Conservation (phyloP, 1,140 invertebrate species). For the Calosoma granatense region DNA sequence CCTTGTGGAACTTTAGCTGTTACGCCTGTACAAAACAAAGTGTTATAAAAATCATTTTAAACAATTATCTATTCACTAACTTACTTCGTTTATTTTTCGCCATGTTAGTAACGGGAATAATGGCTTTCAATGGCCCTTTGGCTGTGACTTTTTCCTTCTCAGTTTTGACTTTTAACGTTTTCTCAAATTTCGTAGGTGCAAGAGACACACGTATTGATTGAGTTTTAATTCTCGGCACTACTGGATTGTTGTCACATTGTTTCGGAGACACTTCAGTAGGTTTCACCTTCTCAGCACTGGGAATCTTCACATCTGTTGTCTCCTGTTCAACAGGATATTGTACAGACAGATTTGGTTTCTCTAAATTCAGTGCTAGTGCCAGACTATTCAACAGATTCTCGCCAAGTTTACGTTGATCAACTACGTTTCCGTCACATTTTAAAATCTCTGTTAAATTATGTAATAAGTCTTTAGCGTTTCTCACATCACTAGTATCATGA, state of each 20-base stretch:
- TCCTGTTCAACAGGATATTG: not conserved
- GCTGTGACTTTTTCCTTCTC: not conserved
- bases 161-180: not conserved
- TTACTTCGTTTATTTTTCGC: not conserved
- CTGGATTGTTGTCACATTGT: not conserved
- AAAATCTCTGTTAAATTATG: not conserved
- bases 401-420: not conserved
- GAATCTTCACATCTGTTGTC: not conserved
- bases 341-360: not conserved
- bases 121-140: not conserved
- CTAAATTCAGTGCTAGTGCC: not conserved
- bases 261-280: not conserved
- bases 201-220: not conserved
- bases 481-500: not conserved
- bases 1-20: not conserved
- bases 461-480: not conserved
- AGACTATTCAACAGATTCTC: slow-evolving; percentile 1
- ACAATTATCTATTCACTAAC: not conserved
- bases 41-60: not conserved
- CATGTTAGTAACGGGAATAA: not conserved
- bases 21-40: not conserved
- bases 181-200: not conserved
- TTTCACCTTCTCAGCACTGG: not conserved
- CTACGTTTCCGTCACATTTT: not conserved
- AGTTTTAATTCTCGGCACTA: not conserved